Conservation (phyloP, 2,888 invertebrate species). For the Thereva nobilitata region DNA sequence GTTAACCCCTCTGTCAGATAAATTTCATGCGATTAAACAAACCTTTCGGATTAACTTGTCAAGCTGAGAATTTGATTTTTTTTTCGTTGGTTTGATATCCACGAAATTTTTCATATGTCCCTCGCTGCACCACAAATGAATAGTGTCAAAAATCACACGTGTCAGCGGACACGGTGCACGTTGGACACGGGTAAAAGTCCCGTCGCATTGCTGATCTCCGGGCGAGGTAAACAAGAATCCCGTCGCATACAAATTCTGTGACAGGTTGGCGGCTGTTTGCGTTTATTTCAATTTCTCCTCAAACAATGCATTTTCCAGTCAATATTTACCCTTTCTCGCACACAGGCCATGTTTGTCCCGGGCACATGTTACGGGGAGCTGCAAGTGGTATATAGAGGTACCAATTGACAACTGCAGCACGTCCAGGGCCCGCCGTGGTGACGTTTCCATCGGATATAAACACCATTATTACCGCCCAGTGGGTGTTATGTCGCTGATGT, state of each 20-base stretch:
- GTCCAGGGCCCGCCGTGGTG: slow-evolving; percentile 8
- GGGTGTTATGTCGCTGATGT: slow-evolving; percentile 13
- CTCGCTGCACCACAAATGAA: too few species aligned
- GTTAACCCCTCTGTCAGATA: too few species aligned
- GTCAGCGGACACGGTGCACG: too few species aligned
- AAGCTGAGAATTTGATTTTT: too few species aligned
- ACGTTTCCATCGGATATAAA: slow-evolving; percentile 4
- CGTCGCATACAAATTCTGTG: slow-evolving; percentile 30
- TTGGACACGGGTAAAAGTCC: too few species aligned
- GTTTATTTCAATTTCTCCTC: slow-evolving; percentile 32
- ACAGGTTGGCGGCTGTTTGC: slow-evolving; percentile 24
- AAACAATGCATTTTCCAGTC: slow-evolving; percentile 28
- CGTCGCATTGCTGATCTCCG: not conserved
- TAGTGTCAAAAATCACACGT: too few species aligned
- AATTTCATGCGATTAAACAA: too few species aligned
- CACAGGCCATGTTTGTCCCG: slow-evolving; percentile 12
- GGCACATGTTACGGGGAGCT: slow-evolving; percentile 7
- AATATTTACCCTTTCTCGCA: slow-evolving; percentile 30
- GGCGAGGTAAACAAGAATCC: slow-evolving; percentile 16
- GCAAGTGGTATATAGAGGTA: not conserved
- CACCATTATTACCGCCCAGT: slow-evolving; percentile 14
- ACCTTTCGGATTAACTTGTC: too few species aligned
- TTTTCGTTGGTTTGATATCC: too few species aligned
- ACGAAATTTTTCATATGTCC: too few species aligned
- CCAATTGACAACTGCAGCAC: slow-evolving; percentile 26